These are phyloP conservation scores for Acanthurus lineatus DNA, from an alignment of 2,797 vertebrate genomes.

Conservation along the genomic window DNA sequence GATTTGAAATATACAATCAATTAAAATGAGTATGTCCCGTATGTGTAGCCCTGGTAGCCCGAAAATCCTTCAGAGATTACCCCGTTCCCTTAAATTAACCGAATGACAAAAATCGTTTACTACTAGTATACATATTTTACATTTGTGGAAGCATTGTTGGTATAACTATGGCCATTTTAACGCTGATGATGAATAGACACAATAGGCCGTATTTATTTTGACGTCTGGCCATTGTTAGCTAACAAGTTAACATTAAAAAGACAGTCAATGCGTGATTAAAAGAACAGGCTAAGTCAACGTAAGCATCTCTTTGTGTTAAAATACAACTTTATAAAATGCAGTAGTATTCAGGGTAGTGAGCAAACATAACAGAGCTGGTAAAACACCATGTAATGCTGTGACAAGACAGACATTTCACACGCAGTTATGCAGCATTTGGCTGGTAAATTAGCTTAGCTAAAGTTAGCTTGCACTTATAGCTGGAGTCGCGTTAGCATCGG, in stretches of 20 bases:
- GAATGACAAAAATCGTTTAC: too few relatives aligned
- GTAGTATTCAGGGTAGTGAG: accelerated
- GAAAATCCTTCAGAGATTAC: too few relatives aligned
- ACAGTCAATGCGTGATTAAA: not conserved
- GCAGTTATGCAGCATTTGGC: not conserved
- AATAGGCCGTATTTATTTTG: not conserved
- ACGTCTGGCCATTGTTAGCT: not conserved
- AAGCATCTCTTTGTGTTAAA: too few relatives aligned
- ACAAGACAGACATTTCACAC: not conserved
- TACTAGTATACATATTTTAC: too few relatives aligned
- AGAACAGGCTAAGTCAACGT: not conserved
- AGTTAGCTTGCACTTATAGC: conserved; percentile 26
- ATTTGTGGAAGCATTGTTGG: not conserved
- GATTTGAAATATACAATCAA: not conserved
- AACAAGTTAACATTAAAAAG: not conserved
- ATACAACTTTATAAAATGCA: not conserved
- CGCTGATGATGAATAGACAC: not conserved
- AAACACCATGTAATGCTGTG: accelerated
- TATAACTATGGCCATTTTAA: not conserved
- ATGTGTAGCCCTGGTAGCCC: too few relatives aligned
- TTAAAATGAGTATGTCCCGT: too few relatives aligned
- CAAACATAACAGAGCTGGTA: accelerated
- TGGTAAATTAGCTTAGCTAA: conserved; percentile 14
- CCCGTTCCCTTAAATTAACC: not conserved
- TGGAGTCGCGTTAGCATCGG: conserved; percentile 53